Base-by-base conservation (phyloP, 2,797 vertebrate species). In the Hydrolagus colliei region DNA sequence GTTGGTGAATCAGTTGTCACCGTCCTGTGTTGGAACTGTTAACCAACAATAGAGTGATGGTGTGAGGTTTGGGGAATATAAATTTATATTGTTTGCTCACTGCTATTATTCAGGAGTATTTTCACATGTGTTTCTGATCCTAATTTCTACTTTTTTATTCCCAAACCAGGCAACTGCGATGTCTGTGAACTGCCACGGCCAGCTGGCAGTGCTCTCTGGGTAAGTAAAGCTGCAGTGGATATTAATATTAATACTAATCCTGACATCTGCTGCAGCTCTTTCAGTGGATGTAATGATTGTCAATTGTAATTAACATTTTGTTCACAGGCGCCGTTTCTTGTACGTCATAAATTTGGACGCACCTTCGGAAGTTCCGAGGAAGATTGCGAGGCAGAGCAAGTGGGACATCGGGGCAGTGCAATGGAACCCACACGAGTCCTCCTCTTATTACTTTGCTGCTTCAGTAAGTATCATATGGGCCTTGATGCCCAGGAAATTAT, bases 331-430 rank as follows among this genome's bases (percentile, higher is more conserved):
- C 12, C 95, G 96, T 4, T 99, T 97, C 90, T 93, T 99, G 8
- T 98, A 98, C 91, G 92, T 99, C 6, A 96, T 99, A 87, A 98
- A 97, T 89, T 92, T 98, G 86, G 98, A 98, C 85, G 92, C 93
- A 0, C 97, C 97, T 0, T 95, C 94, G 0, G 97, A 99, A 86
- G 92, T 95, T 0, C 95, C 96, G 3, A 91, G 96, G 0, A 99
- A 99, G 89, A 98, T 99, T 22, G 93, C 96, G 6, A 95, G 97
- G 0, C 98, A 99, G 91, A 98, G 97, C 92, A 99, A 99, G 87
- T 99, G 98, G 98, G 98, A 99, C 88, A 96, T 99, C 0, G 98
- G 98, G 61, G 96, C 97, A 0, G 98, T 99, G 80, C 98, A 98
- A 93, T 99, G 98, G 98, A 99, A 98, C 86, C 98, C 96, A 0